Evolutionary conservation across 2,113 vertebrate species (phyloP).

Genomic region (Forbesichthys agassizii): DNA sequence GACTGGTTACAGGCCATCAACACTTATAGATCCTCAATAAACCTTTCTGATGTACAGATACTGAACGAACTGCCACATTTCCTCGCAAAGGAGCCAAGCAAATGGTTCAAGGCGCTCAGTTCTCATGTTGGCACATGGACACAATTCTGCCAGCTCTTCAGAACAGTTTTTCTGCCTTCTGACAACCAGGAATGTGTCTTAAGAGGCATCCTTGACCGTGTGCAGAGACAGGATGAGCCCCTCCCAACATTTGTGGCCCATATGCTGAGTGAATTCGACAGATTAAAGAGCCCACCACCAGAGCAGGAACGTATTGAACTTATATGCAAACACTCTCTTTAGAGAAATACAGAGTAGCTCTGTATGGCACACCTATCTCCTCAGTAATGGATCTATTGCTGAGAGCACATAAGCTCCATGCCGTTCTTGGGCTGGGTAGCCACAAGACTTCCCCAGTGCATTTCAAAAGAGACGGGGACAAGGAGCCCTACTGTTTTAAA

Average conservation of each 20-base stretch:
- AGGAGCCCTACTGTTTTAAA: too few species aligned
- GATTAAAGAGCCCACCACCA: too few species aligned
- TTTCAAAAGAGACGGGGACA: too few species aligned
- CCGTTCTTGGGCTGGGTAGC: not conserved
- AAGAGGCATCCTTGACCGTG: slow-evolving; percentile 3
- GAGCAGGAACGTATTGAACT: too few species aligned
- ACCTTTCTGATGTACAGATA: slow-evolving; percentile 5
- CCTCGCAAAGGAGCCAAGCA: slow-evolving; percentile 10
- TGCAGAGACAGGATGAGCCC: not conserved
- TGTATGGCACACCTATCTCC: slow-evolving; percentile 15
- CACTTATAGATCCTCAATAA: not conserved
- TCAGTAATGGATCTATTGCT: slow-evolving; percentile 8
- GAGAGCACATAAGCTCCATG: slow-evolving; percentile 6
- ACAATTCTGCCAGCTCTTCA: slow-evolving; percentile 10
- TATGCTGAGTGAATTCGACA: too few species aligned
- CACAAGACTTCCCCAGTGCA: too few species aligned
- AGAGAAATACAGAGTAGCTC: slow-evolving; percentile 8
- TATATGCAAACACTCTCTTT: too few species aligned
- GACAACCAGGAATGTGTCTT: slow-evolving; percentile 9
- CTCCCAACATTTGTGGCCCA: too few species aligned
- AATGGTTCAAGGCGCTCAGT: slow-evolving; percentile 12
- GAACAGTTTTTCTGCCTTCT: slow-evolving; percentile 6
- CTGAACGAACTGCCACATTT: not conserved
- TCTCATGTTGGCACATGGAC: slow-evolving; percentile 8
- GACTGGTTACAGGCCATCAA: slow-evolving; percentile 9